A percentile compares a stretch with the other conserved stretches of the same genome.
phyloP scores from a whole-genome alignment of 92 coral and sea anemone genomes.

The Metridium senile region DNA sequence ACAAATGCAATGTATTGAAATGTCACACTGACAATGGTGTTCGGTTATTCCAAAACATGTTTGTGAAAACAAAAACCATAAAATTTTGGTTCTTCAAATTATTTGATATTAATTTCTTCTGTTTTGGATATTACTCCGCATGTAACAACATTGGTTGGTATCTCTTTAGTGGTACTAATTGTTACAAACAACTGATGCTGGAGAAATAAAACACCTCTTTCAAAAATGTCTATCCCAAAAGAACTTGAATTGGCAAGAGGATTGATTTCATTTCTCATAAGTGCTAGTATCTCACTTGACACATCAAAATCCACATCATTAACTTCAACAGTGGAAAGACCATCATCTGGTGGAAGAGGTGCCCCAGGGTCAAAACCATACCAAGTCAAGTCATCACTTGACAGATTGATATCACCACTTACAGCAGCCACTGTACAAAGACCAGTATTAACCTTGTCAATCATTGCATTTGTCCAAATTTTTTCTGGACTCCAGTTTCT shows the following conservation, averaged over 20 bases:
- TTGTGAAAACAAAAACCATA: no score
- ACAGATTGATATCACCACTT: constrained; percentile 45
- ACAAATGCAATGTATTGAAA: no score
- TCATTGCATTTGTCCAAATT: constrained; percentile 75
- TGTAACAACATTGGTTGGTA: no score
- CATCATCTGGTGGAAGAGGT: constrained; percentile 70
- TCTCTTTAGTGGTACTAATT: no score
- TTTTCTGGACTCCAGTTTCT: constrained; percentile 73
- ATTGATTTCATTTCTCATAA: constrained; percentile 42
- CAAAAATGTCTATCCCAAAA: constrained; percentile 63
- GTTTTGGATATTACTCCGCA: no score
- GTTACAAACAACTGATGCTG: constrained; percentile 3
- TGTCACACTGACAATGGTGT: no score
- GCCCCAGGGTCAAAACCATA: constrained; percentile 73
- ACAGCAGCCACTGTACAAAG: constrained; percentile 73
- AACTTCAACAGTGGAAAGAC: constrained; percentile 59
- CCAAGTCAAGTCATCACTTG: constrained; percentile 51
- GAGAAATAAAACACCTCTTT: constrained; percentile 17
- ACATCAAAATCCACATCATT: constrained; percentile 44
- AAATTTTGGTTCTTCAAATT: no score
- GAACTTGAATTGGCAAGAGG: constrained; percentile 48
- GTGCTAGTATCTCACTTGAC: constrained; percentile 44
- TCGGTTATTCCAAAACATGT: no score
- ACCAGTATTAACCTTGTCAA: constrained; percentile 58
- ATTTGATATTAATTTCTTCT: no score